Percentiles rank a stretch among this genome's conserved stretches.
Conservation (phyloP, 2,888 invertebrate species). For the Ceraclea dissimilis region DNA sequence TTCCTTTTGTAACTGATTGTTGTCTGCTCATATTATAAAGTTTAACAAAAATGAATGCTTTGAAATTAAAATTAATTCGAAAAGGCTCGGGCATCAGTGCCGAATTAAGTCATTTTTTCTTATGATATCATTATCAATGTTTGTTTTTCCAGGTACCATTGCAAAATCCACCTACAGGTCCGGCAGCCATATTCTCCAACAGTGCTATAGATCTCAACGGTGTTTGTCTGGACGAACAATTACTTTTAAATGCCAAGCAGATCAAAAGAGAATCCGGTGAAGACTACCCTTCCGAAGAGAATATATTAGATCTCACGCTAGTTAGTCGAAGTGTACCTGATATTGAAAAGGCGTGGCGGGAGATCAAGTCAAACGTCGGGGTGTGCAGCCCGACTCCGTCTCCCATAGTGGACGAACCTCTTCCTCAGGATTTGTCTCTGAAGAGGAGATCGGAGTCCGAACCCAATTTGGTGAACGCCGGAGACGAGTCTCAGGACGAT, state of each 20-base stretch:
- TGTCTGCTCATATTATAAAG: no score
- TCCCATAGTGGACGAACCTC: conserved; percentile 23
- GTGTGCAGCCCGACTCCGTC: conserved; percentile 18
- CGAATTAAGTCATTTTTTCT: no score
- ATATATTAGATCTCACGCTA: conserved; percentile 31
- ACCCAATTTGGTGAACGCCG: conserved; percentile 50
- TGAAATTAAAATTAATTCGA: no score
- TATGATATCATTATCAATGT: no score
- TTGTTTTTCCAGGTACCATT: conserved; percentile 34
- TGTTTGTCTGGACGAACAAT: conserved; percentile 71
- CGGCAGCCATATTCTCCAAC: conserved; percentile 76
- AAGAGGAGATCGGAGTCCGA: conserved; percentile 58
- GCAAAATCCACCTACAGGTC: conserved; percentile 55
- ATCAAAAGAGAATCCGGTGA: conserved; percentile 41
- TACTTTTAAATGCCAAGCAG: conserved; percentile 44
- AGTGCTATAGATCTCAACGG: conserved; percentile 79
- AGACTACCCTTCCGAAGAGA: conserved; percentile 30
- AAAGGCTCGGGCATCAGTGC: no score
- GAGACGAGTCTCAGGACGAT: conserved; percentile 34
- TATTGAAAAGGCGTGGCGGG: conserved; percentile 40
- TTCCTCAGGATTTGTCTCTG: conserved; percentile 35
- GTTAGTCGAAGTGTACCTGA: conserved; percentile 57
- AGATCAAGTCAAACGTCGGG: conserved; percentile 14
- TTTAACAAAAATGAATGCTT: no score
- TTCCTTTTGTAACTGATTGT: no score